Evolutionary conservation across 2,888 invertebrate species (phyloP), one percentile per base, ranked within the genome.

Genomic region (Hypomecis atomaria): DNA sequence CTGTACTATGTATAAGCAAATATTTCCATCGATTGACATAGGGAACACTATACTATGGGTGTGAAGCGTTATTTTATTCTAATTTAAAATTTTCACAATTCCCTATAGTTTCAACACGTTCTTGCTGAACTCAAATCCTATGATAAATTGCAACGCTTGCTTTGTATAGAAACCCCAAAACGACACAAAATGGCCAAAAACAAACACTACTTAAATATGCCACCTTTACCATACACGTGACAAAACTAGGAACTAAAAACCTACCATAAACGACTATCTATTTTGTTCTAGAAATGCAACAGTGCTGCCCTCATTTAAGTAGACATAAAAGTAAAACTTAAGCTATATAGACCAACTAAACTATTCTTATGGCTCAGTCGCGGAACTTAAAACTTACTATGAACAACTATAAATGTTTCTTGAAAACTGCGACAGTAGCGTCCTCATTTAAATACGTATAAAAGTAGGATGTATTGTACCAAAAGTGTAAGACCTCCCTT

Each of bases 401-500:
- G 10, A 3, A 40, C 7, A 40, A 0, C 40, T 9, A 40, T 40
- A 4, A 40, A 8, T 40, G 4, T 4, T 40, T 0, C 40, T 40
- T 7, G 7, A 10, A 40, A 40, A 40, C 8, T 40, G 7, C 40
- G 8, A 40, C 40, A 10, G 10, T 40, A 10, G 9, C 10, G 40
- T 10, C 7, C 40, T 40, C 40, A 40, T 23, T 23, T 23, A 23
- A 23, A 23, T 23, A 23, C 7, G 40, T 8, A 40, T 10, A 40
- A 13, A 44, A 44, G 9, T 55, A 7, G 8, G 55, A 45, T 5
- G 11, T 37, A 11, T 2, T 8, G 23, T 44, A 38, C 57, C 13
- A 36, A 40, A 62, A 59, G 23, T 23, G 23, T 23, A 23, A 23
- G 23, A 53, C 53, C 55, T 54, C 59, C 67, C 66, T 70, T 70